Percentiles rank a stretch among this genome's conserved stretches.
These are phyloP conservation scores for Enteromius paludinosus DNA, from an alignment of 2,797 vertebrate genomes.

Conservation along the genomic window DNA sequence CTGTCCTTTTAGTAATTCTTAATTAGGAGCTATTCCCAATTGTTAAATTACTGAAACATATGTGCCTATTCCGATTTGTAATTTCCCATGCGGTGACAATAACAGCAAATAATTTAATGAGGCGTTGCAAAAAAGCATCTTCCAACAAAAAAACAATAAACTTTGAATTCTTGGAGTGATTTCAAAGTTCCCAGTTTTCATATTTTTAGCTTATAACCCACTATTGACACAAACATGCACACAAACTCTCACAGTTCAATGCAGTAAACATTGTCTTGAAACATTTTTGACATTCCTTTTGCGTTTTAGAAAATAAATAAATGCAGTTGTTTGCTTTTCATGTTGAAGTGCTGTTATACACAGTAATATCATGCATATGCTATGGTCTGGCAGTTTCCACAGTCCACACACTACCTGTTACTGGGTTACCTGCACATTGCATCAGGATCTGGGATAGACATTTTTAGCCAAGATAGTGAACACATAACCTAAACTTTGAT, in stretches of 20 bases:
- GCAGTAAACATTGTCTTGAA: slow-evolving; percentile 3
- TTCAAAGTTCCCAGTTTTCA: slow-evolving; percentile 6
- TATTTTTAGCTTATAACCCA: not conserved
- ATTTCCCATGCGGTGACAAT: slow-evolving; percentile 51
- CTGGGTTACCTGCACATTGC: slow-evolving; percentile 32
- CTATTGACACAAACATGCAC: slow-evolving; percentile 10
- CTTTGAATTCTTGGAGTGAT: slow-evolving; percentile 16
- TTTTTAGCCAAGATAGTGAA: slow-evolving; percentile 30
- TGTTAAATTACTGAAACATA: slow-evolving; percentile 57
- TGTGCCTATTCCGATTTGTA: slow-evolving; percentile 49
- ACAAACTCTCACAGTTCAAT: slow-evolving; percentile 23
- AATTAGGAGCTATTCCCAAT: slow-evolving; percentile 53
- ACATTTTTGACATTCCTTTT: slow-evolving; percentile 18
- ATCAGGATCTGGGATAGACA: not conserved
- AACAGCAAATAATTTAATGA: slow-evolving; percentile 49
- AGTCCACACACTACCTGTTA: not conserved
- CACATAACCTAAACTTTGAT: slow-evolving; percentile 16
- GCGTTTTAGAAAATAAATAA: slow-evolving; percentile 23
- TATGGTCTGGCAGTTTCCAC: slow-evolving; percentile 19
- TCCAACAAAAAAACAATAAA: slow-evolving; percentile 15
- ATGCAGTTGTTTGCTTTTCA: slow-evolving; percentile 23
- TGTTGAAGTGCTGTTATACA: slow-evolving; percentile 12
- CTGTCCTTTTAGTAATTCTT: slow-evolving; percentile 40
- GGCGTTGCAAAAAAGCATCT: slow-evolving; percentile 39
- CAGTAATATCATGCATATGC: not conserved